Percentiles rank a stretch among this genome's conserved stretches.
Conservation (phyloP, 2,113 vertebrate species). For the Trichechus manatus region DNA sequence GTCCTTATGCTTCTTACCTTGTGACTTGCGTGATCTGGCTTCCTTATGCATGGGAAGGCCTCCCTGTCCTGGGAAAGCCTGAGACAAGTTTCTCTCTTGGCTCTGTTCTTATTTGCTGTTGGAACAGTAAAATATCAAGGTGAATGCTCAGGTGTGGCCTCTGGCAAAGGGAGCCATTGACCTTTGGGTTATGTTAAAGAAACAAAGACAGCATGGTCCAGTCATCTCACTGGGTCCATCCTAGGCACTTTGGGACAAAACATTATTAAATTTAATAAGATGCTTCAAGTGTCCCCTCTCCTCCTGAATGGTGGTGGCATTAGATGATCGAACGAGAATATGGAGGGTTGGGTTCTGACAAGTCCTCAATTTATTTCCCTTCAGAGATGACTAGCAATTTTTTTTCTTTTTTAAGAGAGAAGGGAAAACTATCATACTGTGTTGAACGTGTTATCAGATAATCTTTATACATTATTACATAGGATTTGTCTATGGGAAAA, state of each 20-base stretch:
- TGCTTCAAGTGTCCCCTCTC: neutral
- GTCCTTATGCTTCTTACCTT: neutral
- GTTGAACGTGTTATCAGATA: neutral
- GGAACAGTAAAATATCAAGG: slow-evolving; percentile 14
- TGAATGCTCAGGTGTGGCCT: neutral
- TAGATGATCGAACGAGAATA: neutral
- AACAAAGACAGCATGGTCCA: neutral
- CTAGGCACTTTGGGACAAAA: neutral
- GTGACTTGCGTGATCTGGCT: neutral
- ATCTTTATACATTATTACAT: neutral
- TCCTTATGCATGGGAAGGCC: neutral
- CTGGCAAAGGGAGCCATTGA: neutral
- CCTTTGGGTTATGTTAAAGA: neutral
- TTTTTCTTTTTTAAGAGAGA: neutral
- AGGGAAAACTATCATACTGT: neutral
- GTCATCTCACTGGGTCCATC: neutral
- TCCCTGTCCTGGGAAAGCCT: neutral
- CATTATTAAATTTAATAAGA: neutral
- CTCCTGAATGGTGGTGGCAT: neutral
- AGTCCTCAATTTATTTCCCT: neutral
- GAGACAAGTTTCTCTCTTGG: neutral
- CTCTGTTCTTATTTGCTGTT: neutral
- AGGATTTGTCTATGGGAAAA: neutral
- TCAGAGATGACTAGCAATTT: neutral
- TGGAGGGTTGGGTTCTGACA: neutral